Evolutionary conservation across 2,797 vertebrate genomes (phyloP), one percentile per base, ranked within the genome.

Genomic region (Podarcis siculus): DNA sequence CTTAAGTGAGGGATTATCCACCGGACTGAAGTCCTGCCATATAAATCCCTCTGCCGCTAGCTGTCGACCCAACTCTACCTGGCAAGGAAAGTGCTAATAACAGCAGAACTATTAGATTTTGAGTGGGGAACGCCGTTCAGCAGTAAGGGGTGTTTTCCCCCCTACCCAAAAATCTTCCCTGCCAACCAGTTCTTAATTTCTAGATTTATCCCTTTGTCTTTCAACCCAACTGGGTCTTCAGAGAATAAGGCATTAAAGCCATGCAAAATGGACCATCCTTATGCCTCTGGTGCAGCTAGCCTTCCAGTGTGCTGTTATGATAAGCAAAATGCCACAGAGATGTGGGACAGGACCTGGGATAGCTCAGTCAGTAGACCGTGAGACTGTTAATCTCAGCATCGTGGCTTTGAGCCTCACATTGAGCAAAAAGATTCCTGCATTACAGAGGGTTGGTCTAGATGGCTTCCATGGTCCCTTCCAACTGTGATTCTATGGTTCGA

Each of bases 1-100:
- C 72, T 87, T 75, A 49, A 82, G 39, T 82, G 86, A 87, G 23
- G 58, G 80, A 87, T 87, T 82, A 82, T 35, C 13, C 72, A 4
- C 30, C 37, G 7, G n/a, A 35, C 32, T 61, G 45, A 82, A 75
- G 79, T 76, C 55, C 72, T 87, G 72, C 86, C 72, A 55, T 67
- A 82, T 77, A 87, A 82, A 67, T 87, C 72, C 80, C 76, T 87
- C 61, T 55, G 72, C 39, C 30, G 86, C n/a, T 79, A n/a, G 6
- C 17, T 66, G 72, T 49, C 37, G 42, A 82, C 37, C 71, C 58
- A 86, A 69, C 79, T 86, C 85, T 19, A 69, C 61, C 75, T 82
- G 39, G 37, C 81, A 82, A 39, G 25, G 30, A 85, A 85, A 39
- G 37, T n/a, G 45, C 55, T 76, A 85, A 77, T 42, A 30, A 66